Conservation (phyloP, 1,140 invertebrate genomes). For the Panagrolaimus sp. region DNA sequence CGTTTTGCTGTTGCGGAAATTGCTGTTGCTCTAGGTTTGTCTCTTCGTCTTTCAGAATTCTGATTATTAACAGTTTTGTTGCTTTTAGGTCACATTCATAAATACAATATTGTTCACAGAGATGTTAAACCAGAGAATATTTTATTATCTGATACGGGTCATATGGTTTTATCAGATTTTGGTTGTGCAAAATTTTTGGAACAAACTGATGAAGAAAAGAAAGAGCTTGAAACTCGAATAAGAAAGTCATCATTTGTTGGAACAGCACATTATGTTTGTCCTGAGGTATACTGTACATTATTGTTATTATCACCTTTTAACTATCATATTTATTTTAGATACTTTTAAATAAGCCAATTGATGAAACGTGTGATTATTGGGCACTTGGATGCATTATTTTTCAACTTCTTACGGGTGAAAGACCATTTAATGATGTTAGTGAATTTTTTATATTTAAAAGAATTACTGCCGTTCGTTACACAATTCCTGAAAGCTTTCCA, state of each 20-base stretch:
- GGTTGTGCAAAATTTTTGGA: slow-evolving; percentile 32
- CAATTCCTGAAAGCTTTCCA: slow-evolving; percentile 82
- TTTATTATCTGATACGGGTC: slow-evolving; percentile 32
- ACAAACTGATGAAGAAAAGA: background rate
- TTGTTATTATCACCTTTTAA: no score
- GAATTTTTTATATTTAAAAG: slow-evolving; percentile 96
- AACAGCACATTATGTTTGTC: slow-evolving; percentile 94
- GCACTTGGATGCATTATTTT: slow-evolving; percentile 91
- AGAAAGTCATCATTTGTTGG: slow-evolving; percentile 81
- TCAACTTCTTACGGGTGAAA: slow-evolving; percentile 85
- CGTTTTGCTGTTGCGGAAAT: slow-evolving; percentile 32
- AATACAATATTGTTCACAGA: slow-evolving; percentile 29
- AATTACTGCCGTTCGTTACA: slow-evolving; percentile 81
- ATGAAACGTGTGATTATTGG: slow-evolving; percentile 79
- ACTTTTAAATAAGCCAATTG: slow-evolving; percentile 58
- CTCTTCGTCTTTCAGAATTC: background rate
- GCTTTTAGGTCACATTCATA: slow-evolving; percentile 35
- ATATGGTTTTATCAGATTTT: slow-evolving; percentile 42
- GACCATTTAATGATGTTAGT: slow-evolving; percentile 80
- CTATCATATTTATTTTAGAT: slow-evolving; percentile 61
- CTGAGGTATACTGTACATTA: slow-evolving; percentile 72
- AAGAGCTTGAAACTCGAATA: background rate
- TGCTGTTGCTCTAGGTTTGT: slow-evolving; percentile 28
- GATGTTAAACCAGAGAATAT: slow-evolving; percentile 43
- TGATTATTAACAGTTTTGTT: slow-evolving; percentile 16